Evolutionary conservation across 2,888 invertebrate species (phyloP), one percentile per base, ranked within the genome.

Genomic region (Polietes domitor): DNA sequence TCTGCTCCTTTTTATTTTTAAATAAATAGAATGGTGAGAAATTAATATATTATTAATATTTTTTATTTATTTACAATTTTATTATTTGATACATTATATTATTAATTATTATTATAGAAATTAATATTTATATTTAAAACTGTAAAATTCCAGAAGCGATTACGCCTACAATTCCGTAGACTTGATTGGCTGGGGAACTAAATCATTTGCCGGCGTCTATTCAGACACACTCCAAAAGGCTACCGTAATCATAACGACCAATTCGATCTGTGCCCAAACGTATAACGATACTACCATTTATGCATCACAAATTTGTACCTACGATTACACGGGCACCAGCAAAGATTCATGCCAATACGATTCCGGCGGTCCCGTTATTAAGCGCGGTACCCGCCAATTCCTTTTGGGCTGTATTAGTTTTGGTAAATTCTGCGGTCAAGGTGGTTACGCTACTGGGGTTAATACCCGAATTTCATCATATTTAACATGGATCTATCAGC

Each of bases 401-500:
- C 83, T 93, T 0, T 37, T 94, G 0, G 95, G 94, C 2, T 83
- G 94, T 15, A 93, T 94, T 55, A 94, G 93, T 63, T 93, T 88
- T 85, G 95, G 95, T 53, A 86, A 87, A 12, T 91, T 86, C 26
- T 95, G 95, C 87, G 94, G 92, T 0, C 82, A 88, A 4, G 37
- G 65, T 0, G 3, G 82, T 0, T 88, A 88, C 74, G 80, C 88
- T 4, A 93, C 94, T 2, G 93, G 93, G 2, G 91, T 94, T 0
- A 94, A 94, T 88, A 93, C 93, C 0, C 92, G 94, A 63, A 91
- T 94, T 0, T 93, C 94, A 0, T 89, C 92, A 0, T 94, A 92
- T 87, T 65, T 94, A 0, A 84, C 89, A 24, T 95, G 95, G 94
- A 94, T 95, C 75, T 65, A 82, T 0, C 61, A 84, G n/a, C 86